These are phyloP conservation scores for Naja naja DNA, from an alignment of 2,113 vertebrate genomes.

Conservation along the genomic window DNA sequence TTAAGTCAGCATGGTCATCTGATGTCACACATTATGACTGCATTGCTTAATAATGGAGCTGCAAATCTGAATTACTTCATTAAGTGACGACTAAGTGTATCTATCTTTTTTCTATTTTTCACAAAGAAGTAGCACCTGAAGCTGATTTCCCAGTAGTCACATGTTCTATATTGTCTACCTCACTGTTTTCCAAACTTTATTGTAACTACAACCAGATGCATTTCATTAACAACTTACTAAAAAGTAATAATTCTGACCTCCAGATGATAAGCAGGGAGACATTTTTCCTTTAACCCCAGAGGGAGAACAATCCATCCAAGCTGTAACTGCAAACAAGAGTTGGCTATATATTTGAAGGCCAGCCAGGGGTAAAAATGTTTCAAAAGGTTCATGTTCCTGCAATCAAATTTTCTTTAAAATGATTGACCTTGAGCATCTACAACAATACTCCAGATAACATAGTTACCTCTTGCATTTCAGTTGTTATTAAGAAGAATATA, in stretches of 20 bases:
- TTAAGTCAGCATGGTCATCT: neutral
- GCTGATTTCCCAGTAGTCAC: constrained; percentile 51
- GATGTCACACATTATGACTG: neutral
- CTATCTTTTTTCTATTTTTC: constrained; percentile 41
- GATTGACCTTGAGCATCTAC: neutral
- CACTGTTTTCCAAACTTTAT: constrained; percentile 42
- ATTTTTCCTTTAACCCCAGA: neutral
- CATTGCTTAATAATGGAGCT: neutral
- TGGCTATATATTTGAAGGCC: neutral
- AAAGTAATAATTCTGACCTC: neutral
- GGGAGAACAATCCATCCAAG: neutral
- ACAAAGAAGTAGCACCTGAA: constrained; percentile 44
- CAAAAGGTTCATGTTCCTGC: neutral
- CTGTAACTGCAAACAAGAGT: neutral
- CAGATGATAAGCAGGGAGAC: neutral
- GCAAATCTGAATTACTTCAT: neutral
- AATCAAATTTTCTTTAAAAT: neutral
- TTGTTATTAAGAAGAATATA: neutral
- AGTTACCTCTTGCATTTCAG: neutral
- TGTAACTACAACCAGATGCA: constrained; percentile 40
- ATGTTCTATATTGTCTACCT: constrained; percentile 41
- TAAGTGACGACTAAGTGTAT: neutral
- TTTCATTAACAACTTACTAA: neutral
- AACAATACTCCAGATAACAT: neutral
- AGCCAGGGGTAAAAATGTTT: neutral